Conservation (phyloP, 1,140 invertebrate genomes). For the Rhynchophorus ferrugineus region DNA sequence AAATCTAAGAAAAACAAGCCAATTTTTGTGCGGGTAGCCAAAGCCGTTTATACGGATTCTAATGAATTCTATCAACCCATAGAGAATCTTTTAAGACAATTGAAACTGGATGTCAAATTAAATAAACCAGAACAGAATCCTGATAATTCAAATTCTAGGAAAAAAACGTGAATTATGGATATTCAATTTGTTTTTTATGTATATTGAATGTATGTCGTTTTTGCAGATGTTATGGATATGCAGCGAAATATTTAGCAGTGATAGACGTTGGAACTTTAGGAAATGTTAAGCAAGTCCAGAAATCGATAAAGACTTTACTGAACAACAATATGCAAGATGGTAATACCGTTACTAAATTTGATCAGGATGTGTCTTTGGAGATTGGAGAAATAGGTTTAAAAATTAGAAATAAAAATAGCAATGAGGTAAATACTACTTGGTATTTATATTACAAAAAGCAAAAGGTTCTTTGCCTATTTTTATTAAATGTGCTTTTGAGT, state of each 20-base stretch:
- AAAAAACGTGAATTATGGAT: conserved; percentile 2
- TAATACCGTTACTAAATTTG: conserved; percentile 26
- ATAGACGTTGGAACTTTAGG: conserved; percentile 43
- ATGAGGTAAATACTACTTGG: conserved; percentile 32
- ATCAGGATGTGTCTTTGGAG: conserved; percentile 43
- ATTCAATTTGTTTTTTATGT: no score
- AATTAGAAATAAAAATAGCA: conserved; percentile 38
- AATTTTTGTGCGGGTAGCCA: conserved; percentile 48
- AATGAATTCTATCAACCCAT: conserved; percentile 38
- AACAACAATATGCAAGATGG: conserved; percentile 1
- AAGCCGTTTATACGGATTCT: conserved; percentile 43
- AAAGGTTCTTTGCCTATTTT: no score
- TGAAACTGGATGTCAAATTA: conserved; percentile 29
- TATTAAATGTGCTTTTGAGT: no score
- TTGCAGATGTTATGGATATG: conserved; percentile 39
- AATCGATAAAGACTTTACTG: conserved; percentile 42
- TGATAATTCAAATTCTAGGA: conserved; percentile 1
- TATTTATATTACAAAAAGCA: no score
- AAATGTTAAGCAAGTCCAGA: conserved; percentile 50
- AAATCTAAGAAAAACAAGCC: conserved; percentile 45
- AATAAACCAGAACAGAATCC: conserved; percentile 12
- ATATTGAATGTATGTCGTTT: no score
- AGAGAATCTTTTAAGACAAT: background rate
- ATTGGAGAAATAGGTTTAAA: conserved; percentile 48
- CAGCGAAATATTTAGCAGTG: conserved; percentile 44